Evolutionary conservation across 2,113 vertebrate genomes (phyloP).

Genomic region (Anoplopoma fimbria): DNA sequence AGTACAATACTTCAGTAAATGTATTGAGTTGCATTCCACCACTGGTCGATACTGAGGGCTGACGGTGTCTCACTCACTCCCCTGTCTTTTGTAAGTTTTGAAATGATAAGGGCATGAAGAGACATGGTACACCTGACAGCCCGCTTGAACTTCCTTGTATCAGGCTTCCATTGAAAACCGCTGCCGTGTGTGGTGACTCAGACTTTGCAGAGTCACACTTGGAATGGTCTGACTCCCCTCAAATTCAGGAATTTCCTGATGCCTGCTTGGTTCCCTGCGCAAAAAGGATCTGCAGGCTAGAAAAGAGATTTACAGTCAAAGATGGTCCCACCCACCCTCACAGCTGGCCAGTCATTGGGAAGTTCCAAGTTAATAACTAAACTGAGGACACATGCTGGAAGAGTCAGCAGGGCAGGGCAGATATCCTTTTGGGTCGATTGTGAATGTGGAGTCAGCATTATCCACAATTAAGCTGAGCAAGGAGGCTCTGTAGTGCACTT

Average conservation of each 20-base stretch:
- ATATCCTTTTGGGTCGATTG: slow-evolving; percentile 48
- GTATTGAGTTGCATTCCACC: neutral
- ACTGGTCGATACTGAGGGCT: slow-evolving; percentile 2
- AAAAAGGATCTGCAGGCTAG: slow-evolving; percentile 47
- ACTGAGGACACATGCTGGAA: slow-evolving; percentile 57
- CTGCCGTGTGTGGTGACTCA: slow-evolving; percentile 62
- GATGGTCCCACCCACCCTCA: slow-evolving; percentile 39
- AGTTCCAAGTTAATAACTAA: slow-evolving; percentile 86
- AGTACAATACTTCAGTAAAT: slow-evolving; percentile 4
- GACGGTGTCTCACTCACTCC: slow-evolving; percentile 2
- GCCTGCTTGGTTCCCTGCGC: slow-evolving; percentile 30
- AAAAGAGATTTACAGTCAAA: slow-evolving; percentile 36
- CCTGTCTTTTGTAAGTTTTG: slow-evolving; percentile 25
- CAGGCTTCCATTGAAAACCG: neutral
- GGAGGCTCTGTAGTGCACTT: neutral
- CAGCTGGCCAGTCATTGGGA: slow-evolving; percentile 76
- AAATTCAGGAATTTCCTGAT: slow-evolving; percentile 81
- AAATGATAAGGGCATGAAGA: slow-evolving; percentile 63
- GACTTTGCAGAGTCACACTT: slow-evolving; percentile 70
- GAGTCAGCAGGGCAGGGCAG: slow-evolving; percentile 59
- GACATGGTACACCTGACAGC: slow-evolving; percentile 58
- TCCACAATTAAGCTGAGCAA: slow-evolving; percentile 28
- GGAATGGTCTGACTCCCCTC: slow-evolving; percentile 65
- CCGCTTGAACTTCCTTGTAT: slow-evolving; percentile 23
- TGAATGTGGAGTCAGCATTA: slow-evolving; percentile 65